Conservation (phyloP, 1,140 invertebrate genomes). For the Penaeus indicus region DNA sequence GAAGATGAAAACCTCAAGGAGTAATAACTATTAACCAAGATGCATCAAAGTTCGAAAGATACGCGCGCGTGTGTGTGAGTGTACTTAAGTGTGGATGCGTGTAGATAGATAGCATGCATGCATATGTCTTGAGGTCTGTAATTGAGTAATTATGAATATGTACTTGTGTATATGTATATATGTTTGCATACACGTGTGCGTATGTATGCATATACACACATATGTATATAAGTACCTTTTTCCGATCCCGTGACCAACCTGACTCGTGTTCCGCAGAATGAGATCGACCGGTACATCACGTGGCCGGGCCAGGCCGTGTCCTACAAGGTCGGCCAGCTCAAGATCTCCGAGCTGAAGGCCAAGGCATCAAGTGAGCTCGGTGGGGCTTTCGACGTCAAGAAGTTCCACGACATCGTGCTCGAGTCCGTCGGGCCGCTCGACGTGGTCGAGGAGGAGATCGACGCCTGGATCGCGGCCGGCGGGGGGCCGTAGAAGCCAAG, state of each 20-base stretch:
- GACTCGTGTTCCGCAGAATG: constrained; percentile 58
- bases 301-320: constrained; percentile 73
- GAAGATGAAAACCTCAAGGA: background rate
- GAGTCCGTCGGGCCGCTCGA: constrained; percentile 64
- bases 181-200: too few relatives aligned
- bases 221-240: background rate
- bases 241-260: background rate
- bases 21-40: background rate
- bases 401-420: constrained; percentile 67
- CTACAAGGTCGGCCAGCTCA: constrained; percentile 73
- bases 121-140: too few relatives aligned
- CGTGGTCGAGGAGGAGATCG: constrained; percentile 62
- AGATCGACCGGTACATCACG: constrained; percentile 73
- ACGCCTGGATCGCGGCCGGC: constrained; percentile 26
- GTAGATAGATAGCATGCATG: too few relatives aligned
- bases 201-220: too few relatives aligned
- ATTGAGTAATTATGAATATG: too few relatives aligned
- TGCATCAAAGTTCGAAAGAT: too few relatives aligned
- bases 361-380: constrained; percentile 70
- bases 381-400: constrained; percentile 62
- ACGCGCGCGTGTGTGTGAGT: too few relatives aligned
- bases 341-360: constrained; percentile 70
- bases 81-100: too few relatives aligned
- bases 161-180: background rate
- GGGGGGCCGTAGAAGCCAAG: background rate